These are phyloP conservation scores for Heterocephalus glaber DNA, from an alignment of 2,113 vertebrate species.

Conservation along the genomic window DNA sequence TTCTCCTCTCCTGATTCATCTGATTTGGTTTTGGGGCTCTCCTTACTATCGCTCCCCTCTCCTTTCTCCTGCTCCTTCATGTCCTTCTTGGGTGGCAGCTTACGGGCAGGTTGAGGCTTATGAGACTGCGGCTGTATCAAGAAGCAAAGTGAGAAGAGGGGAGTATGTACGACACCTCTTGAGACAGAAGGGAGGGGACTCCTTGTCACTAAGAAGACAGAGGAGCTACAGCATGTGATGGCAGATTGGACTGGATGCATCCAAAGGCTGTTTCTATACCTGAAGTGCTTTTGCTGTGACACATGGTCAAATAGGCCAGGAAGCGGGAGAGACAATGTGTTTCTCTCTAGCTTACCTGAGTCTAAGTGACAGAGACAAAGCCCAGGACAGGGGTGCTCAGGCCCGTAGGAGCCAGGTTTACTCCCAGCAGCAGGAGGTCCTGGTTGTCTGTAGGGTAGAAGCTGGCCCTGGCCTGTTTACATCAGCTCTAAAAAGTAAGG, in stretches of 20 bases:
- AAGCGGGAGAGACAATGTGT: not conserved
- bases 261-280: not conserved
- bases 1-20: slow-evolving; percentile 98
- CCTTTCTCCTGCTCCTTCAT: slow-evolving; percentile 94
- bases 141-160: slow-evolving; percentile 17
- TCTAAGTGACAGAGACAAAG: not conserved
- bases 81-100: slow-evolving; percentile 90
- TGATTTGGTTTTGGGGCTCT: slow-evolving; percentile 95
- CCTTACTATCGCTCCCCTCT: slow-evolving; percentile 93
- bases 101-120: slow-evolving; percentile 89
- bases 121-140: slow-evolving; percentile 79
- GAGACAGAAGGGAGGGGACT: not conserved
- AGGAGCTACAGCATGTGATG: not conserved
- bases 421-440: not conserved
- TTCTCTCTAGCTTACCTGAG: not conserved
- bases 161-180: not conserved
- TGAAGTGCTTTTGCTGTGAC: not conserved
- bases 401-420: not conserved
- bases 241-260: not conserved
- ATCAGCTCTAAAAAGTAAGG: not conserved
- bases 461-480: not conserved
- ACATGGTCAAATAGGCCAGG: not conserved
- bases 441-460: not conserved
- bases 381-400: not conserved
- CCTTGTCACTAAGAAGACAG: not conserved